Percentiles rank a stretch among this genome's conserved stretches.
phyloP scores from a whole-genome alignment of 2,113 vertebrate genomes.

The Amazona vittata region DNA sequence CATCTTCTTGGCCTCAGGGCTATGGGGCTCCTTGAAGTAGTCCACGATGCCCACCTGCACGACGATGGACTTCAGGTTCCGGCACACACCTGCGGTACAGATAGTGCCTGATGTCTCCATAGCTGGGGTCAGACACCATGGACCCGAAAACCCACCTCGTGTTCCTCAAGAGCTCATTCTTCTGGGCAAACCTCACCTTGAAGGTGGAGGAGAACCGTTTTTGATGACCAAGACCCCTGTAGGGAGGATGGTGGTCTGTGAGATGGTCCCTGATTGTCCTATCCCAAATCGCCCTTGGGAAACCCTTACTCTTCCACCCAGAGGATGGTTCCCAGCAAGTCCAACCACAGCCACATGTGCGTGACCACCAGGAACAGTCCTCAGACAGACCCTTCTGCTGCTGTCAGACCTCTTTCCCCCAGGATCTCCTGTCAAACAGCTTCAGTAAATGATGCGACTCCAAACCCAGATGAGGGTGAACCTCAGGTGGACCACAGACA shows the following conservation, averaged over 20 bases:
- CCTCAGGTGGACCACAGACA: background rate
- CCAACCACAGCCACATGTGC: accelerated
- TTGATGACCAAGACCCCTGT: background rate
- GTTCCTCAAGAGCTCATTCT: background rate
- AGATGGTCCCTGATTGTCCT: background rate
- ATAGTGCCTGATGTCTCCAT: accelerated
- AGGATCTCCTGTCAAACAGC: background rate
- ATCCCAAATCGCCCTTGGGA: background rate
- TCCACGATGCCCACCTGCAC: constrained; percentile 97
- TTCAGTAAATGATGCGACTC: accelerated
- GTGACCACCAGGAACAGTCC: accelerated
- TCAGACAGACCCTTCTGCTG: background rate
- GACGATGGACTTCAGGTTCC: constrained; percentile 96
- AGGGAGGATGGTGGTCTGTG: accelerated
- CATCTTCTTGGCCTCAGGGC: constrained; percentile 92
- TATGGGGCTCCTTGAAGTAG: constrained; percentile 98
- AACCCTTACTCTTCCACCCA: background rate
- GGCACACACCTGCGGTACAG: constrained; percentile 86
- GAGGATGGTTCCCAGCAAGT: background rate
- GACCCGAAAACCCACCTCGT: background rate
- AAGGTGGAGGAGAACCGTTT: accelerated
- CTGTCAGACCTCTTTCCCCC: background rate
- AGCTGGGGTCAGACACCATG: background rate
- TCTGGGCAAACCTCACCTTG: background rate
- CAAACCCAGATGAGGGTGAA: background rate